Percentiles rank a stretch among this genome's conserved stretches.
Evolutionary conservation across 2,797 vertebrate species (phyloP).

Genomic region (Rhinatrema bivittatum): DNA sequence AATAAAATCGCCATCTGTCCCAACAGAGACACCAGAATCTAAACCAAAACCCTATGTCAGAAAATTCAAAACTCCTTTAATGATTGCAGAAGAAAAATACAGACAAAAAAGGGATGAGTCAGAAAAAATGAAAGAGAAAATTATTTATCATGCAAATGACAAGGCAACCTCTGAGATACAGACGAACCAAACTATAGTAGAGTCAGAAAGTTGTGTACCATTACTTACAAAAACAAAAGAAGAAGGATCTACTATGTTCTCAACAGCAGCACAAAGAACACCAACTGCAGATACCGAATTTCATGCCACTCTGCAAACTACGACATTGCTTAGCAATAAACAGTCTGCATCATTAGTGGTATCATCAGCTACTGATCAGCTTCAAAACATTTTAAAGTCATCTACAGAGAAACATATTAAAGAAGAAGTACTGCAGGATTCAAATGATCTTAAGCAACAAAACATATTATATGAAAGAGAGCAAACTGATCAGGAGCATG

Average conservation of each 20-base stretch:
- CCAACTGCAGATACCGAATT: background rate
- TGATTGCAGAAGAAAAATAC: constrained; percentile 81
- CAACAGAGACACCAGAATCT: constrained; percentile 50
- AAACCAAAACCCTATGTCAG: constrained; percentile 63
- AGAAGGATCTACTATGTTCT: background rate
- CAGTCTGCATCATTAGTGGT: background rate
- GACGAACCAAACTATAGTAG: constrained; percentile 3
- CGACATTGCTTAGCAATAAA: no score
- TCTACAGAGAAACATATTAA: constrained; percentile 37
- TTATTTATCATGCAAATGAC: background rate
- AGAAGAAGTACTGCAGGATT: constrained; percentile 20
- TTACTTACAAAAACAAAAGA: constrained; percentile 2
- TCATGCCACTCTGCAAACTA: background rate
- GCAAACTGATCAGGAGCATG: constrained; percentile 32
- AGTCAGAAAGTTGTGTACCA: background rate
- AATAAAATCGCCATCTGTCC: constrained; percentile 66
- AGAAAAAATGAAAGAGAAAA: constrained; percentile 52
- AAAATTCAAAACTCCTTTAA: constrained; percentile 86
- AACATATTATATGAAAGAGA: constrained; percentile 31
- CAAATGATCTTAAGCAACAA: constrained; percentile 33
- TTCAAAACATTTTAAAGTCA: constrained; percentile 40
- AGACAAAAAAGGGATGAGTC: constrained; percentile 61
- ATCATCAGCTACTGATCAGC: constrained; percentile 8
- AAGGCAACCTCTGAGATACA: constrained; percentile 10
- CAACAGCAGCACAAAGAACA: background rate